A percentile compares a stretch with the other conserved stretches of the same genome.
Evolutionary conservation across 2,888 invertebrate genomes (phyloP).

Genomic region (Argyresthia goedartella): DNA sequence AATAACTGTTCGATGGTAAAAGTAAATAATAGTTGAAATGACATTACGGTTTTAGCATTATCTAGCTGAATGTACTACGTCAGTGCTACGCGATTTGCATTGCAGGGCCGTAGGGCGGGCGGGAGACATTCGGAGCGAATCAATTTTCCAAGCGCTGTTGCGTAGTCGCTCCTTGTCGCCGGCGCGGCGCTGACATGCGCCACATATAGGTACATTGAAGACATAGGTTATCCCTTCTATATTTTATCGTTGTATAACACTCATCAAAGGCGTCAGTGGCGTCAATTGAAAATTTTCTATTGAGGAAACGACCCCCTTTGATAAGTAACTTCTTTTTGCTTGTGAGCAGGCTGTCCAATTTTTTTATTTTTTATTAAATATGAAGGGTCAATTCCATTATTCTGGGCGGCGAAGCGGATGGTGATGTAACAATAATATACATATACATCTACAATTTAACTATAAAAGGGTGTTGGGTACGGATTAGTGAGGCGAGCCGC

Average conservation of each 20-base stretch:
- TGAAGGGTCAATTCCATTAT: slow-evolving; percentile 19
- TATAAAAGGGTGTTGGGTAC: neutral
- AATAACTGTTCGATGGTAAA: too few species aligned
- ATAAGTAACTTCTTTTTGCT: too few species aligned
- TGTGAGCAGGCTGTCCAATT: too few species aligned
- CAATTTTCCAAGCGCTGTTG: slow-evolving; percentile 1
- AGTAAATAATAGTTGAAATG: too few species aligned
- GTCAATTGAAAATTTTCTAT: slow-evolving; percentile 30
- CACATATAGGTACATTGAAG: slow-evolving; percentile 19
- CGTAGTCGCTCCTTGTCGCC: neutral
- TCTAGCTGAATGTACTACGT: too few species aligned
- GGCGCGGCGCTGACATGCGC: slow-evolving; percentile 15
- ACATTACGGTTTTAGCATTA: too few species aligned
- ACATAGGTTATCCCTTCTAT: too few species aligned
- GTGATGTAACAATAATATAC: neutral
- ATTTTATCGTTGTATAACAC: slow-evolving; percentile 25
- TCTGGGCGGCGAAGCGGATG: slow-evolving; percentile 10
- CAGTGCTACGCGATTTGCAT: neutral
- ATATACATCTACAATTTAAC: slow-evolving; percentile 2
- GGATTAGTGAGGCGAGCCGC: too few species aligned
- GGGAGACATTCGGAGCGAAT: neutral
- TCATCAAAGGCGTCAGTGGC: slow-evolving; percentile 35
- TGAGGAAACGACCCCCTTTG: slow-evolving; percentile 13
- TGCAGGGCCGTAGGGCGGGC: slow-evolving; percentile 2
- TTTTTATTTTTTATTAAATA: too few species aligned